Percentiles rank a stretch among this genome's conserved stretches.
Conservation (phyloP, 2,888 invertebrate genomes). For the Drosophila mayaguana region DNA sequence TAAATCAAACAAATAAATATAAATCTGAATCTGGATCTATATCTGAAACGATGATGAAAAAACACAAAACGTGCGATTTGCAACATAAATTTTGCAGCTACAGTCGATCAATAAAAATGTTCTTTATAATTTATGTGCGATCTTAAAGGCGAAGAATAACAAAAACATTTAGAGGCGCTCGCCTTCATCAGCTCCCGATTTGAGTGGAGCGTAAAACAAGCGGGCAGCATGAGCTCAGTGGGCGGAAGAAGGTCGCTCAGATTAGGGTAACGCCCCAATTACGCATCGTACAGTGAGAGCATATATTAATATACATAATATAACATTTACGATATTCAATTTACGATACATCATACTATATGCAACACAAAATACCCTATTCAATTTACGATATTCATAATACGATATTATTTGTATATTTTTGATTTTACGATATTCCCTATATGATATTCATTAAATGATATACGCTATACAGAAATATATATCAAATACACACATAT, state of each 20-base stretch:
- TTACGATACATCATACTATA: neutral
- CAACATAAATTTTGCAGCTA: slow-evolving; percentile 33
- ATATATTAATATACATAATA: neutral
- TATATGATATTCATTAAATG: neutral
- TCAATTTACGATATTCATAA: neutral
- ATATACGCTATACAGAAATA: neutral
- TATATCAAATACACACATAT: neutral
- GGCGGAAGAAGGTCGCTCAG: neutral
- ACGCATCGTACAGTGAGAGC: slow-evolving; percentile 3
- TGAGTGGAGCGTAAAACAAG: slow-evolving; percentile 39
- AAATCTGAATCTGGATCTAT: slow-evolving; percentile 10
- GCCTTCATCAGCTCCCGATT: slow-evolving; percentile 7
- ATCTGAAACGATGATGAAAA: slow-evolving; percentile 30
- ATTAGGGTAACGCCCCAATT: slow-evolving; percentile 31
- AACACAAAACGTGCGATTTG: slow-evolving; percentile 49
- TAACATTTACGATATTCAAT: neutral
- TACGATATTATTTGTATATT: neutral
- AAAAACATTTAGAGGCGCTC: neutral
- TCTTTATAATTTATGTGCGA: slow-evolving; percentile 23
- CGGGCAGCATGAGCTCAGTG: slow-evolving; percentile 9
- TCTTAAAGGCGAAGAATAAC: neutral
- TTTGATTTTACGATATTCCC: neutral
- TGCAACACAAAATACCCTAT: neutral
- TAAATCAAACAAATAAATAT: slow-evolving; percentile 37
- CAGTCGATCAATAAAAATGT: slow-evolving; percentile 17